Evolutionary conservation across 2,888 invertebrate genomes (phyloP).

Genomic region (Bombyx huttoni): DNA sequence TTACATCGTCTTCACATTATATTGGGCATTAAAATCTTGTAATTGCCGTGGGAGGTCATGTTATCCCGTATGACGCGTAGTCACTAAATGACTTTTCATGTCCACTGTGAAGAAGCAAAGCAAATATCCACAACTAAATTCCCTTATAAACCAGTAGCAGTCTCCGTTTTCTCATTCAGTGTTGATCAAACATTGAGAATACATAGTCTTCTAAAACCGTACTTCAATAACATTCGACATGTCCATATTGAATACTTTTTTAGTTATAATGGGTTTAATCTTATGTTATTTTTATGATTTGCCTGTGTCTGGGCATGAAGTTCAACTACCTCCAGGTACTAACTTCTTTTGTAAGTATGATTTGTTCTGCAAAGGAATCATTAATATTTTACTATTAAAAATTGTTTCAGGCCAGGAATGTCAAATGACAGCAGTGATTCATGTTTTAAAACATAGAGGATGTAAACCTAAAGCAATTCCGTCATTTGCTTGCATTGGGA

Average conservation of each 20-base stretch:
- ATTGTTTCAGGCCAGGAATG: conserved; percentile 79
- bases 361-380: not conserved
- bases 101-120: conserved; percentile 8
- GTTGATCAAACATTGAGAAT: conserved; percentile 6
- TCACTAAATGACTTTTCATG: conserved; percentile 35
- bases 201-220: not conserved
- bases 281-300: conserved; percentile 30
- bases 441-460: conserved; percentile 91
- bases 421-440: conserved; percentile 92
- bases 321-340: conserved; percentile 46
- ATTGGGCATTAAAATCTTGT: conserved; percentile 14
- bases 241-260: conserved; percentile 3
- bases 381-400: conserved; percentile 1
- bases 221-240: not conserved
- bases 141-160: conserved; percentile 10
- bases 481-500: conserved; percentile 92
- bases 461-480: conserved; percentile 95
- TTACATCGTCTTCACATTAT: not conserved
- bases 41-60: conserved; percentile 16
- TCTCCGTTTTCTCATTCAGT: conserved; percentile 7
- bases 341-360: not conserved
- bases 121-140: conserved; percentile 1
- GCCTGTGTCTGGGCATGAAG: conserved; percentile 36
- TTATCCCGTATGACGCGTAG: conserved; percentile 16
- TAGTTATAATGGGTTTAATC: conserved; percentile 22